Conservation (phyloP, 2,113 vertebrate species). For the Otis tarda region DNA sequence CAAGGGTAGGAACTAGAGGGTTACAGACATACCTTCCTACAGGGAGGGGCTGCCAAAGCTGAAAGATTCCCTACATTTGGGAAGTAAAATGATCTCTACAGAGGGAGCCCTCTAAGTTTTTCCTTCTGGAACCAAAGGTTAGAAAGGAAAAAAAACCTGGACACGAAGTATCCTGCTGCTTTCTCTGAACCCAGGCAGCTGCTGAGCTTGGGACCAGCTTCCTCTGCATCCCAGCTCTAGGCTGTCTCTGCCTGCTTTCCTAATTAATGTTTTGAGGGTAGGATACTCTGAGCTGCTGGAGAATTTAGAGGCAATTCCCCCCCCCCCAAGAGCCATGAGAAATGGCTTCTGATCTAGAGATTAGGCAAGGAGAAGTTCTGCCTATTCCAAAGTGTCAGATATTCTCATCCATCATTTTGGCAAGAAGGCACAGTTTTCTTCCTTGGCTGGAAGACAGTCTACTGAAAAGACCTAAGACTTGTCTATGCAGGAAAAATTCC, state of each 20-base stretch:
- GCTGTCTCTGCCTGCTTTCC: neutral
- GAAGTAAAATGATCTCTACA: neutral
- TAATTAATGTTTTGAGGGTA: neutral
- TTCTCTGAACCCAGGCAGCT: neutral
- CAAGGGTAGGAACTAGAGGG: conserved; percentile 28
- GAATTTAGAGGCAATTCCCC: neutral
- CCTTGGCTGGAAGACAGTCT: conserved; percentile 1
- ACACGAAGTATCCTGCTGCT: neutral
- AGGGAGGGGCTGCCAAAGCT: conserved; percentile 32
- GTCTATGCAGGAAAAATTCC: conserved; percentile 46
- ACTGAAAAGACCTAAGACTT: conserved; percentile 34
- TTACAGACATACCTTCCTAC: conserved; percentile 41
- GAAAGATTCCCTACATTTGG: neutral
- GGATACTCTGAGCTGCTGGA: neutral
- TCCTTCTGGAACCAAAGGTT: neutral
- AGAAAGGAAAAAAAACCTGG: neutral
- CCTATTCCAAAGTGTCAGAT: neutral
- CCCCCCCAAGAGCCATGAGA: neutral
- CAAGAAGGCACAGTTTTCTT: conserved; percentile 16
- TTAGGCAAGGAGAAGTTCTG: neutral
- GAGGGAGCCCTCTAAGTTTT: neutral
- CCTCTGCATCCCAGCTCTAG: neutral
- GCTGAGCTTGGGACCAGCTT: neutral
- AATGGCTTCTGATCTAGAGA: neutral
- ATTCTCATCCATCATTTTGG: conserved; percentile 23